phyloP scores from a whole-genome alignment of 1,140 invertebrate species.

The Sitobion miscanthi region DNA sequence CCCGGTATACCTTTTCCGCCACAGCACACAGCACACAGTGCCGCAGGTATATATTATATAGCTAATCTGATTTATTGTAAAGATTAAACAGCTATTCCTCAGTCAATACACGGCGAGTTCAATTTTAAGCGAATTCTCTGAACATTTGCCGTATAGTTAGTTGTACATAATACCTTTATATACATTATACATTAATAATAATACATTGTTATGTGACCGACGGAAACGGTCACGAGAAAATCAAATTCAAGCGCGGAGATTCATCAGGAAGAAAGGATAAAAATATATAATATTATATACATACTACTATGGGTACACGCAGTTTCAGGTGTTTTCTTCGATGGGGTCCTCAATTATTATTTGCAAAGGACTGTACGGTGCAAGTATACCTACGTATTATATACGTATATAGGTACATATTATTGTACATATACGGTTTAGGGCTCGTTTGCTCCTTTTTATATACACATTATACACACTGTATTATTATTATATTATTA shows the following conservation, averaged over 20 bases:
- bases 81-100: no score
- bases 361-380: slow-evolving; percentile 28
- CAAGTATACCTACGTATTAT: not conserved
- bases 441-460: slow-evolving; percentile 37
- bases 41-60: no score
- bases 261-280: not conserved
- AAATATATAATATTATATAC: not conserved
- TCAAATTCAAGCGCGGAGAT: not conserved
- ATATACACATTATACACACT: not conserved
- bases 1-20: no score
- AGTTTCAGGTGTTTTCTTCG: slow-evolving; percentile 15
- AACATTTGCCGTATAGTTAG: no score
- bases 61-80: no score
- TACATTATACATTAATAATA: not conserved
- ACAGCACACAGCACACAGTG: no score
- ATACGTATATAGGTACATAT: not conserved
- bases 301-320: not conserved
- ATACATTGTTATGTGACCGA: not conserved
- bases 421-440: not conserved
- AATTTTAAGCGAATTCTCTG: no score
- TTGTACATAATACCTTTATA: no score
- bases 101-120: no score
- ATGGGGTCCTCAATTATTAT: slow-evolving; percentile 10
- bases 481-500: slow-evolving; percentile 46
- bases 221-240: not conserved